These are phyloP conservation scores for Zaprionus kolodkinae DNA, from an alignment of 1,140 invertebrate species.

Conservation along the genomic window DNA sequence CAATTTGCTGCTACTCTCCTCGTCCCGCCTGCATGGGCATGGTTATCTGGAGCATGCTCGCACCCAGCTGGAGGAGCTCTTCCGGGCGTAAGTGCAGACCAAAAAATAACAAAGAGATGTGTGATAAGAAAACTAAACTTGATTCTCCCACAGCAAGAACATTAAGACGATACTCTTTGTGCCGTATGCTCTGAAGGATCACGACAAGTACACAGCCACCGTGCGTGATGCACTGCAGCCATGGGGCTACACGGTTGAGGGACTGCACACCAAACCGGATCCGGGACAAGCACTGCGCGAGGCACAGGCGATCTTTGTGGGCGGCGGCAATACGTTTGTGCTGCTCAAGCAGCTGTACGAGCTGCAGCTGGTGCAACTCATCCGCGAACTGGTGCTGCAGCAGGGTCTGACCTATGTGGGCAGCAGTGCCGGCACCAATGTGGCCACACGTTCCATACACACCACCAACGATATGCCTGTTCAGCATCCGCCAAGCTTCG, in stretches of 20 bases:
- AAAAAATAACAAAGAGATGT: background rate
- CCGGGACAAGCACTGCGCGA: constrained; percentile 86
- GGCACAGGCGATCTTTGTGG: constrained; percentile 90
- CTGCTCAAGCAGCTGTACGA: constrained; percentile 90
- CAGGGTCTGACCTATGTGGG: constrained; percentile 91
- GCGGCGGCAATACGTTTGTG: constrained; percentile 92
- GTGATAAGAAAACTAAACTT: background rate
- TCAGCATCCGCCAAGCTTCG: constrained; percentile 90
- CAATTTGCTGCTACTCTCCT: constrained; percentile 88
- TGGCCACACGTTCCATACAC: constrained; percentile 91
- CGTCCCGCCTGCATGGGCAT: constrained; percentile 88
- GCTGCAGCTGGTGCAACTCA: constrained; percentile 87
- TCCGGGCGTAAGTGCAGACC: constrained; percentile 86
- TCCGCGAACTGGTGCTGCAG: constrained; percentile 87
- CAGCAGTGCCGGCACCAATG: constrained; percentile 93
- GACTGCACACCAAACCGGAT: constrained; percentile 87
- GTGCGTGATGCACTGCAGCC: constrained; percentile 86
- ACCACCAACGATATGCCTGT: constrained; percentile 93
- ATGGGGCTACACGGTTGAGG: constrained; percentile 88
- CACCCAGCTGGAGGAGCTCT: constrained; percentile 87
- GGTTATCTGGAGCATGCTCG: constrained; percentile 89
- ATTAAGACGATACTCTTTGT: constrained; percentile 90
- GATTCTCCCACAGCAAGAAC: constrained; percentile 85
- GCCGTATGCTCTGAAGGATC: constrained; percentile 89
- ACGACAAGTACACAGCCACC: constrained; percentile 88